Percentiles rank a stretch among this genome's conserved stretches.
Evolutionary conservation across 2,113 vertebrate species (phyloP).

Genomic region (human (Homo sapiens)): GRCh38 chr17:29682001-29682500

Average conservation of each 20-base stretch:
- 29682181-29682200: background rate
- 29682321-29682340: background rate
- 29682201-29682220: background rate
- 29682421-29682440: background rate
- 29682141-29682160: slow-evolving; percentile 1
- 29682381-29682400: background rate
- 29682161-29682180: background rate
- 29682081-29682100: background rate
- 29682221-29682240: background rate
- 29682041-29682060: background rate
- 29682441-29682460: background rate
- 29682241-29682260: background rate
- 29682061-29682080: background rate
- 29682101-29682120: background rate
- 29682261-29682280: slow-evolving; percentile 9
- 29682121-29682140: background rate
- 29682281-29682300: background rate
- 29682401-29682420: background rate
- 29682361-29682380: background rate
- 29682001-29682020: slow-evolving; percentile 10
- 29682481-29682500: slow-evolving; percentile 14
- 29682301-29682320: slow-evolving; percentile 28
- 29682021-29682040: background rate
- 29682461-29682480: slow-evolving; percentile 20
- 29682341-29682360: background rate